phyloP scores from a whole-genome alignment of 2,113 vertebrate species.

The Sinosuthora webbiana region DNA sequence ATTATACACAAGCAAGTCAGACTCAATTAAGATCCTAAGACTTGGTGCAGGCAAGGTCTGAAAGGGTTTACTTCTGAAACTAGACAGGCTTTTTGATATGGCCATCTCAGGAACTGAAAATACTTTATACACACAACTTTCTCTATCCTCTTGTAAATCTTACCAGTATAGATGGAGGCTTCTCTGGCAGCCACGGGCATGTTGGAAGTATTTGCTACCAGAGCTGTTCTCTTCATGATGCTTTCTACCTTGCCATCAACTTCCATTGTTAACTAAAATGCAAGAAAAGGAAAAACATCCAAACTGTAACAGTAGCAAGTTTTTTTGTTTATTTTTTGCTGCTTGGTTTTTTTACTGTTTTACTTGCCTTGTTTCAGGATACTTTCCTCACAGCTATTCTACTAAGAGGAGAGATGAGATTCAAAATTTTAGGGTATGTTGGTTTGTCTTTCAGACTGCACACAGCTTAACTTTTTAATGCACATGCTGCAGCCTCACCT shows the following conservation, averaged over 20 bases:
- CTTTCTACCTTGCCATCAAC: constrained; percentile 94
- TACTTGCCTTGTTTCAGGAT: not conserved
- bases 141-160: not conserved
- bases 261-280: constrained; percentile 92
- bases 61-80: not conserved
- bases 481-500: not conserved
- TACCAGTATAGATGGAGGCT: constrained; percentile 98
- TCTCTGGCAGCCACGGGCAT: constrained; percentile 99
- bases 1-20: not conserved
- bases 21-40: not conserved
- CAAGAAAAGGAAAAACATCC: not conserved
- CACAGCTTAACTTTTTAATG: not conserved
- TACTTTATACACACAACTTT: not conserved
- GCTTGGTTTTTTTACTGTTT: not conserved
- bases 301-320: not conserved
- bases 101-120: not conserved
- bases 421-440: not conserved
- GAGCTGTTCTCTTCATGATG: constrained; percentile 98
- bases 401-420: not conserved
- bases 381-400: not conserved
- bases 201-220: constrained; percentile 98
- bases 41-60: not conserved
- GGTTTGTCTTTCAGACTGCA: not conserved
- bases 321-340: not conserved
- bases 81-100: not conserved